These are phyloP conservation scores for Lagocephalus sceleratus DNA, from an alignment of 2,797 vertebrate genomes.

Conservation along the genomic window DNA sequence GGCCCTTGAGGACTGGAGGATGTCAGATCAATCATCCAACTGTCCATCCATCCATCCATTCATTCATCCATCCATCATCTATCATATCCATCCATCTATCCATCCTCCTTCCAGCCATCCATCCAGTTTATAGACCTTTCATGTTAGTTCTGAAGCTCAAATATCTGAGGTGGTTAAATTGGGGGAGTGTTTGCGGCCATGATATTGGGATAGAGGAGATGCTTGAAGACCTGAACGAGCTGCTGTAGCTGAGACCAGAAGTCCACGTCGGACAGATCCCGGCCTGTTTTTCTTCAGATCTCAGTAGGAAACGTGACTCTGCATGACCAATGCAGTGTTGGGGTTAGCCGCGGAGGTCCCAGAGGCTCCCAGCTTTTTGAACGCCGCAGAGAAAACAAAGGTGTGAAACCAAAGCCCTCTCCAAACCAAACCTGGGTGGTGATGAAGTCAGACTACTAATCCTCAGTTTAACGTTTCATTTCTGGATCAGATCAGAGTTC, in stretches of 20 bases:
- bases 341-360: conserved; percentile 28
- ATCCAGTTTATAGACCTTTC: too few species aligned
- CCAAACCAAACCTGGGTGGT: conserved; percentile 26
- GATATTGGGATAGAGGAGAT: too few species aligned
- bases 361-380: neutral
- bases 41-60: too few species aligned
- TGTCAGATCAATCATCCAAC: too few species aligned
- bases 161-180: too few species aligned
- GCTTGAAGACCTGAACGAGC: too few species aligned
- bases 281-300: conserved; percentile 33
- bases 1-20: too few species aligned
- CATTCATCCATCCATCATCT: too few species aligned
- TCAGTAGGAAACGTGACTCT: conserved; percentile 42
- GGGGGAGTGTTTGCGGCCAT: too few species aligned
- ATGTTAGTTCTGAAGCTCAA: too few species aligned
- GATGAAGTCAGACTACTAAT: conserved; percentile 42
- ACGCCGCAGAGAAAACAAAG: conserved; percentile 44
- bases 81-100: too few species aligned
- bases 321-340: conserved; percentile 48
- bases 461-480: conserved; percentile 17
- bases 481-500: neutral
- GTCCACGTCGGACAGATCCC: neutral
- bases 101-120: too few species aligned
- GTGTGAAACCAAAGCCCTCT: conserved; percentile 48
- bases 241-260: conserved; percentile 2